A percentile compares a stretch with the other conserved stretches of the same genome.
phyloP scores from a whole-genome alignment of 30 jellyfish, hydroid and myxozoan species.

The Nemopilema nomurai region DNA sequence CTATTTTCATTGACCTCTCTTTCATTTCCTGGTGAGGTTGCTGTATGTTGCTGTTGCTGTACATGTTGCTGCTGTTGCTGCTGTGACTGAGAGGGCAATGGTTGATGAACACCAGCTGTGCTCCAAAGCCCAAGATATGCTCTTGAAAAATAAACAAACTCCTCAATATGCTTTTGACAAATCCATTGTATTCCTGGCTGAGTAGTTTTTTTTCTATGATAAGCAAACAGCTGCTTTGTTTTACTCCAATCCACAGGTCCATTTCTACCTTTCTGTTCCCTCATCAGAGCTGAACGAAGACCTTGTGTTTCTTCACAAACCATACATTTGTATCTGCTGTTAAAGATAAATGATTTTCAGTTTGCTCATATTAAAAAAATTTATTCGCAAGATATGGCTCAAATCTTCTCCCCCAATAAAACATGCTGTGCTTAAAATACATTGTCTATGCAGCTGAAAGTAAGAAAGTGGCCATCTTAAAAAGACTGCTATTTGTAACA shows the following conservation, averaged over 20 bases:
- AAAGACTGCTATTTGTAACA: no score
- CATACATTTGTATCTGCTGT: slow-evolving; percentile 59
- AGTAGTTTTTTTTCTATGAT: slow-evolving; percentile 46
- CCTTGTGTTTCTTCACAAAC: slow-evolving; percentile 63
- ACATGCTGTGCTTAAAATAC: no score
- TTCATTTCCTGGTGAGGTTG: slow-evolving; percentile 18
- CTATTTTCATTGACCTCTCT: slow-evolving; percentile 37
- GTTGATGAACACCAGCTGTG: slow-evolving; percentile 55
- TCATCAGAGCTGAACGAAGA: slow-evolving; percentile 49
- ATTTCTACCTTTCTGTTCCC: slow-evolving; percentile 67
- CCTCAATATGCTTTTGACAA: slow-evolving; percentile 68
- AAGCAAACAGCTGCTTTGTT: slow-evolving; percentile 64
- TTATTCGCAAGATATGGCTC: no score
- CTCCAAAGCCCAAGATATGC: slow-evolving; percentile 66
- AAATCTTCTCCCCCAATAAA: no score
- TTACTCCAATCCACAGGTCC: slow-evolving; percentile 70
- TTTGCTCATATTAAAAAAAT: not conserved
- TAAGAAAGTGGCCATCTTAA: no score
- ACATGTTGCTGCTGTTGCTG: slow-evolving; percentile 11
- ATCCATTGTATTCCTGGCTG: slow-evolving; percentile 56
- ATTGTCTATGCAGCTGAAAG: no score
- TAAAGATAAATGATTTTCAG: no score
- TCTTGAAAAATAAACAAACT: slow-evolving; percentile 55
- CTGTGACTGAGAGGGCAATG: slow-evolving; percentile 5
- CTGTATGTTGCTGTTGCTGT: slow-evolving; percentile 35